These are phyloP conservation scores for Rissa tridactyla DNA, from an alignment of 2,113 vertebrate species.

Conservation along the genomic window DNA sequence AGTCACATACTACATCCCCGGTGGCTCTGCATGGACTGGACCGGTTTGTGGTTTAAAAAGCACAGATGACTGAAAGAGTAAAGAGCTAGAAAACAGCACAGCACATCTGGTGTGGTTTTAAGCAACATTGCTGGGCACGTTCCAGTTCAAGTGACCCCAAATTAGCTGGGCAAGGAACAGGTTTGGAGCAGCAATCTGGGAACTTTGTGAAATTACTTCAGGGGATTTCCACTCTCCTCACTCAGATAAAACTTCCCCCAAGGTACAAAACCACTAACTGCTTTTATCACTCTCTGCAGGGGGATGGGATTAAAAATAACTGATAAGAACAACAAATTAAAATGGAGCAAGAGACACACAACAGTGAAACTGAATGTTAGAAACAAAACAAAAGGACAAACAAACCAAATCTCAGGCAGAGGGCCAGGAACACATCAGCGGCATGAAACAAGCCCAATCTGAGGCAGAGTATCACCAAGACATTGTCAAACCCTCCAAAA, in stretches of 20 bases:
- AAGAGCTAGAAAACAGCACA: neutral
- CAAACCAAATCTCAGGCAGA: neutral
- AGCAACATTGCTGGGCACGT: neutral
- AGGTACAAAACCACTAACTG: neutral
- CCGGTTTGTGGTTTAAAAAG: neutral
- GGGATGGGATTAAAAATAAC: neutral
- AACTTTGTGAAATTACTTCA: neutral
- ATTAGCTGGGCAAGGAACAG: neutral
- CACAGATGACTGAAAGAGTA: neutral
- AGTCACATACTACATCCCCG: neutral
- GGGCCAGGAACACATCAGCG: neutral
- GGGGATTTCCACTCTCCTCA: neutral
- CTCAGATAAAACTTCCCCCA: neutral
- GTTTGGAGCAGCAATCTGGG: neutral
- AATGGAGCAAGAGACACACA: neutral
- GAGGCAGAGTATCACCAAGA: neutral
- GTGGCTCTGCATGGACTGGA: accelerated
- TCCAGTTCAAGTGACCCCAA: neutral
- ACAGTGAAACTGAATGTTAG: neutral
- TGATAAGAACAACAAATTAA: neutral
- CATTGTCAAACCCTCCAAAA: neutral
- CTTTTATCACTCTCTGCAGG: neutral
- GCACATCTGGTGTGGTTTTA: neutral
- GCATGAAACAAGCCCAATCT: neutral
- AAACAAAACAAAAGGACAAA: neutral